These are phyloP conservation scores for Eupithecia subumbrata DNA, from an alignment of 2,888 invertebrate genomes.

Conservation along the genomic window DNA sequence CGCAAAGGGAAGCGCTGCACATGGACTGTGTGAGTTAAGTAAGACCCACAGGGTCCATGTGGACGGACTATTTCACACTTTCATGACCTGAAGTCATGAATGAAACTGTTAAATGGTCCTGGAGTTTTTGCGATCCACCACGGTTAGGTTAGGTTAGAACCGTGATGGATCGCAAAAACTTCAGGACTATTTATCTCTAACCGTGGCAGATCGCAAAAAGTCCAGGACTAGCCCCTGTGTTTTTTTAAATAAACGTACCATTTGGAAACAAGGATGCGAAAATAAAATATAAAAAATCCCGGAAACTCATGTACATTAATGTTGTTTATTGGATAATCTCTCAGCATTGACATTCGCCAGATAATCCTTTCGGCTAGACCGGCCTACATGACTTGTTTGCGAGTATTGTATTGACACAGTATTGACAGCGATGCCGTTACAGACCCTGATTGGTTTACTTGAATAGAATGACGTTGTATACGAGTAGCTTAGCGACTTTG, in stretches of 20 bases:
- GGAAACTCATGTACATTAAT: background rate
- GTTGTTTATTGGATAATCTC: background rate
- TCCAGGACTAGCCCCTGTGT: too few species aligned
- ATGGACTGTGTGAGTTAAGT: too few species aligned
- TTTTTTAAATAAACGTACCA: background rate
- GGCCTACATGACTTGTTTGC: conserved; percentile 1
- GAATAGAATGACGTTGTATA: background rate
- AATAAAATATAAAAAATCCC: background rate
- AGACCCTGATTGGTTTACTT: background rate
- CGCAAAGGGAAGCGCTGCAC: too few species aligned
- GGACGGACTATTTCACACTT: too few species aligned
- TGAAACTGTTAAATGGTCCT: too few species aligned
- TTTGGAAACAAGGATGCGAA: background rate
- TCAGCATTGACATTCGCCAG: conserved; percentile 1
- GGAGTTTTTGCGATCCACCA: too few species aligned
- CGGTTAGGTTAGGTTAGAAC: too few species aligned
- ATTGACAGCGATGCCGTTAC: background rate
- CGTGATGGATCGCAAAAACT: too few species aligned
- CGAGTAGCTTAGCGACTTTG: background rate
- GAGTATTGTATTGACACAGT: background rate
- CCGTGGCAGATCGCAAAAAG: too few species aligned
- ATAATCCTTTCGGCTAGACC: background rate
- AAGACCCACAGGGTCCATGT: too few species aligned
- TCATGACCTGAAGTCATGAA: too few species aligned
- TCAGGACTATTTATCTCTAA: too few species aligned